phyloP scores from a whole-genome alignment of 2,113 vertebrate genomes.

The Myiagra hebetior region DNA sequence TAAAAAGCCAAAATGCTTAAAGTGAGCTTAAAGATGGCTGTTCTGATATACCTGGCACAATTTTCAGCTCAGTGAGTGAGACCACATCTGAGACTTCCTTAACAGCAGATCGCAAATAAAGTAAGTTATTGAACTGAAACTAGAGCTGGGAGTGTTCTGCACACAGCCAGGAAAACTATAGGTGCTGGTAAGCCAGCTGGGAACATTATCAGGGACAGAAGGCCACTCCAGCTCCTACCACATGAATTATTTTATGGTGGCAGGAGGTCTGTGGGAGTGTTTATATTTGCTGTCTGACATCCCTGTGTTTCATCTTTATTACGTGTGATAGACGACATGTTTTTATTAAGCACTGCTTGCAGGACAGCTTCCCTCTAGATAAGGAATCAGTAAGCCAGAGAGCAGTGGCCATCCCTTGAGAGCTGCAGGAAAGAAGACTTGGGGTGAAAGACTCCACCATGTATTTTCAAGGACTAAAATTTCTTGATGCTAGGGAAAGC shows the following conservation, averaged over 20 bases:
- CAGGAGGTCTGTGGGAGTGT: conserved; percentile 11
- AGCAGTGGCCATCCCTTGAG: not conserved
- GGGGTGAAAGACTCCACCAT: not conserved
- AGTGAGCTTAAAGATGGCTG: not conserved
- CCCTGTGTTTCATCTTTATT: not conserved
- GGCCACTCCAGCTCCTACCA: not conserved
- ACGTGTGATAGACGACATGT: not conserved
- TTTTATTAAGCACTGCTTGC: not conserved
- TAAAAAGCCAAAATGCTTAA: not conserved
- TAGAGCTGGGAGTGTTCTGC: not conserved
- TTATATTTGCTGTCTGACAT: not conserved
- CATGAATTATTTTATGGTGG: not conserved
- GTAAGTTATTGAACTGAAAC: not conserved
- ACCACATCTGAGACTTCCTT: not conserved
- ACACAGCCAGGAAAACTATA: not conserved
- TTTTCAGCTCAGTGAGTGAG: not conserved
- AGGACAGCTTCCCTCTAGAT: not conserved
- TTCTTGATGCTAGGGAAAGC: not conserved
- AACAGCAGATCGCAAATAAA: not conserved
- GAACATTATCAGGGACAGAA: not conserved
- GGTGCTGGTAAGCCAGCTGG: not conserved
- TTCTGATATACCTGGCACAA: not conserved
- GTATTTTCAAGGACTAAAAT: not conserved
- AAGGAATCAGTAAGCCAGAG: not conserved
- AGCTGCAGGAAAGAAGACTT: not conserved